Conservation (phyloP, 2,888 invertebrate genomes). For the Chrysodeixis includens region DNA sequence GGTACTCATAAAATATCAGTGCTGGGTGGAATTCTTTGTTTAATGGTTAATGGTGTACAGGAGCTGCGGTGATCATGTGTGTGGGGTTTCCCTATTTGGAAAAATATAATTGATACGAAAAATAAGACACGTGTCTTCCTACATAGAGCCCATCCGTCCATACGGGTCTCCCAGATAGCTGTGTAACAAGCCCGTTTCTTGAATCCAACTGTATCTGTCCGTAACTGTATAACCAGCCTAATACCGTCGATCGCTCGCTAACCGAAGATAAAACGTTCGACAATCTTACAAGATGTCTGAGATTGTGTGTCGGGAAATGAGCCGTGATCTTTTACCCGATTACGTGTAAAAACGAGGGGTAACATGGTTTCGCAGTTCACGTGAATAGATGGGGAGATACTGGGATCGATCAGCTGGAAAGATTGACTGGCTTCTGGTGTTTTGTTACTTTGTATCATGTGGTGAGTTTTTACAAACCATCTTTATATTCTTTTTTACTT, state of each 20-base stretch:
- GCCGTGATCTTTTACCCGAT: conserved; percentile 8
- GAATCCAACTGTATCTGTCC: no score
- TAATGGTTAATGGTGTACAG: no score
- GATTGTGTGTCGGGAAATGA: conserved; percentile 7
- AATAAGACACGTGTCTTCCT: no score
- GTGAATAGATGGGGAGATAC: neutral
- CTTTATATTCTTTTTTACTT: neutral
- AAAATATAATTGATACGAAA: no score
- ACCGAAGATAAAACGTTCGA: neutral
- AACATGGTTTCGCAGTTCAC: conserved; percentile 4
- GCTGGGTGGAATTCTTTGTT: no score
- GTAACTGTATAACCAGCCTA: neutral
- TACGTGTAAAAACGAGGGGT: conserved; percentile 6
- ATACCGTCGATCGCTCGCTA: neutral
- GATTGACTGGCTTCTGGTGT: neutral
- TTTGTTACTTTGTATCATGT: no score
- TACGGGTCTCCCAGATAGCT: no score
- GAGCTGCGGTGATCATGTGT: no score
- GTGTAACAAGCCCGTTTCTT: no score
- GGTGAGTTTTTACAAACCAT: neutral
- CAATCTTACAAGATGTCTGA: neutral
- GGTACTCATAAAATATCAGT: no score
- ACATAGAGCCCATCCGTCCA: no score
- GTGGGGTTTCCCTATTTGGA: no score
- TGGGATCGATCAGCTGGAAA: neutral